Evolutionary conservation across 2,113 vertebrate genomes (phyloP).

Genomic region (Syrmaticus mikado): DNA sequence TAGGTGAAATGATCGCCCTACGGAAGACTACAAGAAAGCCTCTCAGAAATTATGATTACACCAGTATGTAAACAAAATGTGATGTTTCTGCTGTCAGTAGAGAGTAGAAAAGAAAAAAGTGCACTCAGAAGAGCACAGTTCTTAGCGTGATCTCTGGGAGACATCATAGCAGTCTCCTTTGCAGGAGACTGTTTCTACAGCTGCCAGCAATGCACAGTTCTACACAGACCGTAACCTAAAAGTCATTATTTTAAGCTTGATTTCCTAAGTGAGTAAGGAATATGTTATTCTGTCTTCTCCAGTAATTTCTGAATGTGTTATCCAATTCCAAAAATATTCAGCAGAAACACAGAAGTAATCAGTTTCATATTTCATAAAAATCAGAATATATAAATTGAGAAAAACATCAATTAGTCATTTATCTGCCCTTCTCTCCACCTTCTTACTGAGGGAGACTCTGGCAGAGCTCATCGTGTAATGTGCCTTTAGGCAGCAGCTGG

Average conservation of each 20-base stretch:
- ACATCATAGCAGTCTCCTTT: neutral
- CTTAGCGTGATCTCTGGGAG: neutral
- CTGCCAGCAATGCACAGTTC: neutral
- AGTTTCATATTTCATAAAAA: neutral
- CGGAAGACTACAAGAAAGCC: neutral
- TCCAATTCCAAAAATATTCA: neutral
- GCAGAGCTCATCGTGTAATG: neutral
- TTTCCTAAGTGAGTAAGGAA: neutral
- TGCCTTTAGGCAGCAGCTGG: conserved; percentile 1
- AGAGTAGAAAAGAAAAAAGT: neutral
- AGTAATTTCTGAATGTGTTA: neutral
- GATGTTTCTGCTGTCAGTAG: neutral
- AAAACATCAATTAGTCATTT: conserved; percentile 3
- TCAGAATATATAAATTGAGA: neutral
- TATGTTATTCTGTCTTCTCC: neutral
- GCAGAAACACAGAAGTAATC: conserved; percentile 4
- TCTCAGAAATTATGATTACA: neutral
- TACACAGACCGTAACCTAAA: neutral
- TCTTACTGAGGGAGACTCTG: neutral
- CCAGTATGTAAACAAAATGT: neutral
- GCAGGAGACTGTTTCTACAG: neutral
- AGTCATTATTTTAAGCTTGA: neutral
- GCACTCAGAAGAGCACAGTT: neutral
- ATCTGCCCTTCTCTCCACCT: neutral
- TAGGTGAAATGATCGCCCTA: neutral